phyloP scores from a whole-genome alignment of 2,113 vertebrate genomes.

The Onychorhynchus coronatus region DNA sequence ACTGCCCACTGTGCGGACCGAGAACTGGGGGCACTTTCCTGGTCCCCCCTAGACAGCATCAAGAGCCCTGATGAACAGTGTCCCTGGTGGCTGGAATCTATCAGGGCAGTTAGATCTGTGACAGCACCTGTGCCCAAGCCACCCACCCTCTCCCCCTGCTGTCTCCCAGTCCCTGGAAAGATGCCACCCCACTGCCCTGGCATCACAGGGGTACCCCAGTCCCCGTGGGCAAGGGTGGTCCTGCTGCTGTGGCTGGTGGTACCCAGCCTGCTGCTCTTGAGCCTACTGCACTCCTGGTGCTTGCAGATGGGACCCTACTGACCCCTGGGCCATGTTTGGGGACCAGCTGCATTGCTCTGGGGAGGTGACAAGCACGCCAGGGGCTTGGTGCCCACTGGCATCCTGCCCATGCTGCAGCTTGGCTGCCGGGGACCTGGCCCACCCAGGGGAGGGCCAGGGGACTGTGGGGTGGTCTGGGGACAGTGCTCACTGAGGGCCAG shows the following conservation, averaged over 20 bases:
- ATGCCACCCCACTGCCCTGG: not conserved
- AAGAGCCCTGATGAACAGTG: not conserved
- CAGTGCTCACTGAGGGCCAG: not conserved
- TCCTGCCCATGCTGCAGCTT: accelerated
- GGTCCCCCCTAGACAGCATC: not conserved
- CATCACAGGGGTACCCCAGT: accelerated
- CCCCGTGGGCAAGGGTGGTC: accelerated
- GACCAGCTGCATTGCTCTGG: accelerated
- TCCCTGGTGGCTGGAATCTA: not conserved
- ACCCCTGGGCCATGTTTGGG: not conserved
- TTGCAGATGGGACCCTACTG: accelerated
- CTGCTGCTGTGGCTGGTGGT: not conserved
- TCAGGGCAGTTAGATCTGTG: accelerated
- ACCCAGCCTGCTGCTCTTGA: not conserved
- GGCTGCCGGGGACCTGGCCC: not conserved
- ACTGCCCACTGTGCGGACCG: accelerated
- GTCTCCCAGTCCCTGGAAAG: accelerated
- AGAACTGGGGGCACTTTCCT: not conserved
- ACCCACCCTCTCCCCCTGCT: not conserved
- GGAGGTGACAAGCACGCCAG: accelerated
- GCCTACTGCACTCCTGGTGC: not conserved
- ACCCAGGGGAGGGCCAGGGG: accelerated
- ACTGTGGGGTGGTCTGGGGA: not conserved
- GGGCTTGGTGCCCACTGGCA: not conserved
- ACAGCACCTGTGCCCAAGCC: not conserved